Evolutionary conservation across 2,797 vertebrate genomes (phyloP).

Genomic region (Bovichtus variegatus): DNA sequence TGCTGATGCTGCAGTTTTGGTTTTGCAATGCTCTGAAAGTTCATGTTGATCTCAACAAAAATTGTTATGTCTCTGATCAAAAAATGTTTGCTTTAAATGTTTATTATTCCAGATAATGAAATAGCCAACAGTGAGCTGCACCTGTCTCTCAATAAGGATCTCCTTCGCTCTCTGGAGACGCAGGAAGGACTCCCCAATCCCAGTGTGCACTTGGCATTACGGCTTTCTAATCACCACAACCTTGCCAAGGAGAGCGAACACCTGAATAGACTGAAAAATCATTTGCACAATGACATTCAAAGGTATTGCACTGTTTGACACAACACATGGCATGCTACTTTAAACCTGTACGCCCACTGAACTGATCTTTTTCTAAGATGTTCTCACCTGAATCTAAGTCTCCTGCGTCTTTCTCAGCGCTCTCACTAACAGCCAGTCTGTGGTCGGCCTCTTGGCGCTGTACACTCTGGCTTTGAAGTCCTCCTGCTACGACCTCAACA

Average conservation of each 20-base stretch:
- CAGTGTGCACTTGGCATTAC: conserved; percentile 90
- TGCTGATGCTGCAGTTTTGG: conserved; percentile 61
- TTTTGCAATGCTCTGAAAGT: conserved; percentile 40
- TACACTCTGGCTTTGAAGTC: conserved; percentile 90
- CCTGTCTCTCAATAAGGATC: conserved; percentile 81
- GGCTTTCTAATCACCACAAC: conserved; percentile 87
- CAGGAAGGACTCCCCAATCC: conserved; percentile 85
- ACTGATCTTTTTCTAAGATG: not conserved
- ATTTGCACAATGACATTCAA: conserved; percentile 81
- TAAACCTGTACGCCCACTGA: not conserved
- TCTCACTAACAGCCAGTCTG: conserved; percentile 61
- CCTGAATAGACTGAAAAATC: conserved; percentile 82
- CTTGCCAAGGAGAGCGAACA: conserved; percentile 81
- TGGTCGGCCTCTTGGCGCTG: conserved; percentile 87
- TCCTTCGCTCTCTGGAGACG: conserved; percentile 83
- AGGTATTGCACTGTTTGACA: conserved; percentile 74
- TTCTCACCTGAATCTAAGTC: conserved; percentile 14
- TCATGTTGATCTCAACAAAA: conserved; percentile 39
- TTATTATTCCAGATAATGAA: conserved; percentile 47
- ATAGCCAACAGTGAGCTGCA: conserved; percentile 71
- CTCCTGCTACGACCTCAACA: conserved; percentile 84
- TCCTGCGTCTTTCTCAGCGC: conserved; percentile 65
- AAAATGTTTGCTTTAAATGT: not conserved
- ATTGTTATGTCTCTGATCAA: not conserved
- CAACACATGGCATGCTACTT: not conserved